Evolutionary conservation across 2,113 vertebrate species (phyloP).

Genomic region (Petroica traversi): DNA sequence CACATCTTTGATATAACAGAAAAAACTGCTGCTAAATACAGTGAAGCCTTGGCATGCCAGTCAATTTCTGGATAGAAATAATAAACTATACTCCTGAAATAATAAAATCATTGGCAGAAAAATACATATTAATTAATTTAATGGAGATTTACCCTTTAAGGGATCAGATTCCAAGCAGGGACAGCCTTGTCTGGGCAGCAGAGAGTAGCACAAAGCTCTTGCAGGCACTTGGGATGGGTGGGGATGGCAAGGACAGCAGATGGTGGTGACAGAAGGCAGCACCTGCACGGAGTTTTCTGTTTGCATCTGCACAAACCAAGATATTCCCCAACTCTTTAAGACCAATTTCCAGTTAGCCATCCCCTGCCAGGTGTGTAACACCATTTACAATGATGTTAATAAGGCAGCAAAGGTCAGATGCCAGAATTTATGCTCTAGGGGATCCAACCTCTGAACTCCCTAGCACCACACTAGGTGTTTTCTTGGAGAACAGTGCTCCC

Average conservation of each 20-base stretch:
- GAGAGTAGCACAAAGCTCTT: neutral
- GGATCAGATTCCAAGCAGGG: neutral
- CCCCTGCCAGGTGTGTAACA: neutral
- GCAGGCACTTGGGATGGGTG: rapidly evolving
- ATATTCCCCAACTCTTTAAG: neutral
- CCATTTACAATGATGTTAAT: neutral
- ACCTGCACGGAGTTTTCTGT: neutral
- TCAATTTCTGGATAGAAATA: neutral
- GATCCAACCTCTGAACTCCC: neutral
- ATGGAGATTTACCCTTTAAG: neutral
- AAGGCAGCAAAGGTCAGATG: neutral
- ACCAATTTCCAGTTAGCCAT: neutral
- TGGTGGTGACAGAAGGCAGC: neutral
- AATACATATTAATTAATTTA: neutral
- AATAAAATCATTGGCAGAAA: neutral
- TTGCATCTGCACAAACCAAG: neutral
- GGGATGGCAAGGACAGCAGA: neutral
- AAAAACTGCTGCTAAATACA: neutral
- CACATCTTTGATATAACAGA: neutral
- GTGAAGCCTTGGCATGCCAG: neutral
- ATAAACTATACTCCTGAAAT: neutral
- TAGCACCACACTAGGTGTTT: rapidly evolving
- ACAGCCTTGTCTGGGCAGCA: neutral
- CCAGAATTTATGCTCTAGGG: neutral
- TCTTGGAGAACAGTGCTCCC: neutral